phyloP scores from a whole-genome alignment of 2,797 vertebrate genomes.

The Nothura maculosa region DNA sequence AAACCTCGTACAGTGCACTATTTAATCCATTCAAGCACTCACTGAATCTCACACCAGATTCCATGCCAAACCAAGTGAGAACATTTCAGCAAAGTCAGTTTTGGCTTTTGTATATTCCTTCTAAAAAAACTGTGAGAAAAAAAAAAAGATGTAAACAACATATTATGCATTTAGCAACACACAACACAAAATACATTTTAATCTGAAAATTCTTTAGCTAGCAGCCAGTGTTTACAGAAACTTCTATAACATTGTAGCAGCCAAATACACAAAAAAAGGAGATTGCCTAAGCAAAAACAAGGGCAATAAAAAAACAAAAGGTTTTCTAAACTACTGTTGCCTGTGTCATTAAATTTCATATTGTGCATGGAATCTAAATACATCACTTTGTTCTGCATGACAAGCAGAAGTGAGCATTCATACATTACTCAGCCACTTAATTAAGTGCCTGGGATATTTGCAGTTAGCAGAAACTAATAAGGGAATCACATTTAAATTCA shows the following conservation, averaged over 20 bases:
- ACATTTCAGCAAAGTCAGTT: conserved; percentile 34
- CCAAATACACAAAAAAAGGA: conserved; percentile 49
- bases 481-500: conserved; percentile 88
- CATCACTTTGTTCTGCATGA: conserved; percentile 88
- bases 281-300: conserved; percentile 74
- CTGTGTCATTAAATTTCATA: conserved; percentile 87
- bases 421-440: conserved; percentile 88
- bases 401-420: conserved; percentile 86
- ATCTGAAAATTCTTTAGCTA: conserved; percentile 72
- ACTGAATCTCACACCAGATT: conserved; percentile 36
- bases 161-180: conserved; percentile 29
- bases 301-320: conserved; percentile 80
- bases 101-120: conserved; percentile 49
- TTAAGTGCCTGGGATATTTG: conserved; percentile 88
- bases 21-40: conserved; percentile 57
- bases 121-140: neutral
- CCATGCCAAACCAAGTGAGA: conserved; percentile 35
- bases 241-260: conserved; percentile 54
- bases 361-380: conserved; percentile 88
- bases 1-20: conserved; percentile 37
- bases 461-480: conserved; percentile 89
- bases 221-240: conserved; percentile 56
- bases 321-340: conserved; percentile 81
- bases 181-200: conserved; percentile 34
- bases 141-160: neutral